These are phyloP conservation scores for Tetropium fuscum DNA, from an alignment of 2,888 invertebrate genomes.

Conservation along the genomic window DNA sequence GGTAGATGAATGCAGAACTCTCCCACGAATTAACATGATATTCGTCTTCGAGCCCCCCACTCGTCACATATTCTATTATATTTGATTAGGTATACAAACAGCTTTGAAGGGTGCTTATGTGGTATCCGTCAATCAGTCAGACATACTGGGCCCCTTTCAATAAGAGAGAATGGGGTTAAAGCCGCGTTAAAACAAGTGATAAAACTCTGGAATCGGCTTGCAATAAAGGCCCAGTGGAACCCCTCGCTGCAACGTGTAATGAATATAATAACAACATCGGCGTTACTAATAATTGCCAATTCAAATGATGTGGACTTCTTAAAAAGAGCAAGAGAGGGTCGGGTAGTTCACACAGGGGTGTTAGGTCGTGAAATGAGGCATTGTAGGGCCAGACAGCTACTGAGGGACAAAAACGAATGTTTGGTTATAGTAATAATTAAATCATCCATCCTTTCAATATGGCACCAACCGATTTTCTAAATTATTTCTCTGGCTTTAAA, in stretches of 20 bases:
- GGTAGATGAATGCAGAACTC: conserved; percentile 4
- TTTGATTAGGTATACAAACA: conserved; percentile 39
- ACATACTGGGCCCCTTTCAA: conserved; percentile 42
- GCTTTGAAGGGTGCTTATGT: conserved; percentile 40
- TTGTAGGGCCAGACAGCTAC: conserved; percentile 43
- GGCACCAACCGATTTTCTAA: too few species aligned
- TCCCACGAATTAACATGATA: conserved; percentile 24
- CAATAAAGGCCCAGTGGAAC: conserved; percentile 42
- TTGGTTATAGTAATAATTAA: too few species aligned
- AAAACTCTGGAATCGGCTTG: conserved; percentile 40
- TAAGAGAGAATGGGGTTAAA: conserved; percentile 50
- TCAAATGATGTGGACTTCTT: conserved; percentile 51
- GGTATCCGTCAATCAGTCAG: conserved; percentile 46
- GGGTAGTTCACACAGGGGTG: conserved; percentile 49
- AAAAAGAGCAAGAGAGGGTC: conserved; percentile 55
- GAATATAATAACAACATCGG: conserved; percentile 59
- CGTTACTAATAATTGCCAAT: conserved; percentile 57
- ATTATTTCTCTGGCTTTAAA: too few species aligned
- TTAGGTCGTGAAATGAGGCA: conserved; percentile 50
- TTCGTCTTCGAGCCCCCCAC: conserved; percentile 11
- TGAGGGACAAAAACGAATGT: conserved; percentile 25
- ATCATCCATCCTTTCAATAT: too few species aligned
- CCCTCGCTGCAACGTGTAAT: conserved; percentile 52
- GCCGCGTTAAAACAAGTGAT: conserved; percentile 54
- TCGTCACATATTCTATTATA: conserved; percentile 30